Conservation (phyloP, 2,113 vertebrate genomes). For the Montifringilla adamsi region DNA sequence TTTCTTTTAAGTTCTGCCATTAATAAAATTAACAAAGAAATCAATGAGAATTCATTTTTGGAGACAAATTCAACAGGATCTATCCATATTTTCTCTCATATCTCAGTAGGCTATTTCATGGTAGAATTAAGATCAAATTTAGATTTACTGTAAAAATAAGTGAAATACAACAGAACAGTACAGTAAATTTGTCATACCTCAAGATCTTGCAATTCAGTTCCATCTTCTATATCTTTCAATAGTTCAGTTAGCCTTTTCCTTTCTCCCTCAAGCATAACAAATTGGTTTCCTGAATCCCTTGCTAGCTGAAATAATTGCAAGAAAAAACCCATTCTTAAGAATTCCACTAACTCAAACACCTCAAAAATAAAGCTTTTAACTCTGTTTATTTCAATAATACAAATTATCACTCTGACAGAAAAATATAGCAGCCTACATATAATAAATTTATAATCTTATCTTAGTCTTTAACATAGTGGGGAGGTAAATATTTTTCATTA, state of each 20-base stretch:
- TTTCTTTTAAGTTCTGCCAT: neutral
- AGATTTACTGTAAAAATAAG: neutral
- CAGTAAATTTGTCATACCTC: conserved; percentile 63
- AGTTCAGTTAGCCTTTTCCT: conserved; percentile 82
- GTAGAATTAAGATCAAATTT: neutral
- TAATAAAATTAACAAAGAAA: neutral
- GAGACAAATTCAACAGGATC: neutral
- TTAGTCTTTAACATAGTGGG: neutral
- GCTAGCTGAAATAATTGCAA: conserved; percentile 75
- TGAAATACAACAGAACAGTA: neutral
- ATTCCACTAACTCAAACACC: neutral
- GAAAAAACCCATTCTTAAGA: neutral
- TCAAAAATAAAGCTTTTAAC: neutral
- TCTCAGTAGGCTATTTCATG: neutral
- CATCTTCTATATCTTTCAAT: conserved; percentile 77
- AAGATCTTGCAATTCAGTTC: conserved; percentile 40
- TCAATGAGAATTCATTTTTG: neutral
- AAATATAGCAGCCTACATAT: neutral
- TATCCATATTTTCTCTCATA: neutral
- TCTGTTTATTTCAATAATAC: neutral
- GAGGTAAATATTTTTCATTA: neutral
- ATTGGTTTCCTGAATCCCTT: conserved; percentile 73
- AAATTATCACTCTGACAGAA: neutral
- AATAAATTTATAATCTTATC: neutral
- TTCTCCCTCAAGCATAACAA: conserved; percentile 81